A percentile compares a stretch with the other conserved stretches of the same genome.
Conservation (phyloP, 37 sponge, comb jelly and placozoan genomes). For the Diacarnus erythraeanus region DNA sequence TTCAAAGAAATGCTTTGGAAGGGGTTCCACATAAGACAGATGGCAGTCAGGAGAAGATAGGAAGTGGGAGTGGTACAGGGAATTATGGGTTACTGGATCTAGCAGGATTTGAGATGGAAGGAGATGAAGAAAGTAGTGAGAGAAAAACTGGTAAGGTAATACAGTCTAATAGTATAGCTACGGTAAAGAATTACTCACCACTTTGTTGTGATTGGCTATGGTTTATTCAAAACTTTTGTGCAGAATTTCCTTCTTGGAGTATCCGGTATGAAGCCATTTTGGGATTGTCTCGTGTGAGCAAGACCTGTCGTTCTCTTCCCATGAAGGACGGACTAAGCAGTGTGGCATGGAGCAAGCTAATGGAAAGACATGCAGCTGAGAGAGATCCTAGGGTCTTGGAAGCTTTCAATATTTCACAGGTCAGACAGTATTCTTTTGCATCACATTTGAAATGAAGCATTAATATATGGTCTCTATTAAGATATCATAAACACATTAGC, state of each 20-base stretch:
- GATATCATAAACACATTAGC: too few relatives aligned
- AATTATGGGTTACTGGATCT: conserved; percentile 50
- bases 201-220: too few relatives aligned
- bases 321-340: conserved; percentile 66
- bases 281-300: conserved; percentile 57
- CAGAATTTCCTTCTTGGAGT: conserved; percentile 26
- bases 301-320: conserved; percentile 29
- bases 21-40: conserved; percentile 5
- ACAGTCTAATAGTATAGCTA: background rate
- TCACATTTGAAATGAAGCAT: too few relatives aligned
- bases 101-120: conserved; percentile 15
- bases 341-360: conserved; percentile 56
- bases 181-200: background rate
- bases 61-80: background rate
- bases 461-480: too few relatives aligned
- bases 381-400: conserved; percentile 48
- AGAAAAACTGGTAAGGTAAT: too few relatives aligned
- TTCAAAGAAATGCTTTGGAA: conserved; percentile 58
- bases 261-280: conserved; percentile 54
- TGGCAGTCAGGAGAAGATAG: background rate
- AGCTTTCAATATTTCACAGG: conserved; percentile 58
- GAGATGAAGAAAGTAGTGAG: background rate
- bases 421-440: too few relatives aligned
- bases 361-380: conserved; percentile 38
- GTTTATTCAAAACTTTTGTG: background rate